Conservation (phyloP, 1,140 invertebrate genomes). For the Andrena cerasifolii region DNA sequence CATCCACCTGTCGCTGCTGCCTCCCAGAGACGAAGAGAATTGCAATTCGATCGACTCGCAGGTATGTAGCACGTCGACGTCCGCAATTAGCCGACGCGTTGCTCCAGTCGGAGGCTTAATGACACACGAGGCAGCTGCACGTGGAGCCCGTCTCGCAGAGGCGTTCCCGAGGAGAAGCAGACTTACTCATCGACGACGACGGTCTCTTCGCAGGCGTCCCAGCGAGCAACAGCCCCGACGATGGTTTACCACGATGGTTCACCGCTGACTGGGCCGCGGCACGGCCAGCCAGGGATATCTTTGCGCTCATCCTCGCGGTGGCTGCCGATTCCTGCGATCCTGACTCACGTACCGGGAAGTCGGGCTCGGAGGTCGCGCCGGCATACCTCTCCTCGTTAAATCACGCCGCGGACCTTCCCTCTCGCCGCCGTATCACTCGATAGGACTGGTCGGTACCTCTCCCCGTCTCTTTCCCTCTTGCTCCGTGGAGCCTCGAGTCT, state of each 20-base stretch:
- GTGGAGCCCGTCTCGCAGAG: not conserved
- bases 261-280: conserved; percentile 67
- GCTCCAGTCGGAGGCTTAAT: not conserved
- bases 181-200: conserved; percentile 61
- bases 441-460: conserved; percentile 5
- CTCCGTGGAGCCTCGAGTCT: conserved; percentile 14
- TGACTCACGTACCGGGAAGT: conserved; percentile 74
- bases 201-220: conserved; percentile 59
- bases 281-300: conserved; percentile 66
- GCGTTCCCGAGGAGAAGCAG: too few species aligned
- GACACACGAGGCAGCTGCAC: not conserved
- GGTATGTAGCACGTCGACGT: too few species aligned
- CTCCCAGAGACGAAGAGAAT: too few species aligned
- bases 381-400: conserved; percentile 46
- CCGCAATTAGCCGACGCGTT: too few species aligned
- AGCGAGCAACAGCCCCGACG: conserved; percentile 47
- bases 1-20: too few species aligned
- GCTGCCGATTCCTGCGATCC: conserved; percentile 58
- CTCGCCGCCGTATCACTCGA: not conserved
- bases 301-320: conserved; percentile 69
- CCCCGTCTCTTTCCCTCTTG: not conserved
- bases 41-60: too few species aligned
- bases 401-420: conserved; percentile 15
- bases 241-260: conserved; percentile 66
- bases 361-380: conserved; percentile 56